Evolutionary conservation across 2,797 vertebrate genomes (phyloP).

Genomic region (Varecia variegata): DNA sequence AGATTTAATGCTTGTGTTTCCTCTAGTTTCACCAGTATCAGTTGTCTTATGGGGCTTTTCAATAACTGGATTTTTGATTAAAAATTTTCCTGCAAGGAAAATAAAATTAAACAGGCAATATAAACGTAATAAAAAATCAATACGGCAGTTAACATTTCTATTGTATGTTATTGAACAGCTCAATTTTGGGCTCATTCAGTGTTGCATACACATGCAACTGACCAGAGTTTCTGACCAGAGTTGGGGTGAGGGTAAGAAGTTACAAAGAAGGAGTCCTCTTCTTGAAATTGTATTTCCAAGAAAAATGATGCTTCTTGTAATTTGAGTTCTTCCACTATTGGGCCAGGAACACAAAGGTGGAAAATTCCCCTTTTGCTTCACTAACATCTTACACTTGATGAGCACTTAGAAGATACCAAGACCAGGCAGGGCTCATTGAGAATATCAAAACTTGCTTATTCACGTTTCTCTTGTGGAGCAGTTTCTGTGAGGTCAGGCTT

Average conservation of each 20-base stretch:
- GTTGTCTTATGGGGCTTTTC: neutral
- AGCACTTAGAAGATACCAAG: neutral
- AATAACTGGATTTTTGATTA: constrained; percentile 59
- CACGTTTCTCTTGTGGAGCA: neutral
- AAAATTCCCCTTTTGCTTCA: neutral
- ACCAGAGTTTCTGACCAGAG: neutral
- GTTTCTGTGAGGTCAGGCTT: neutral
- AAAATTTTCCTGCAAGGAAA: constrained; percentile 60
- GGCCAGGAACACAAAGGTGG: neutral
- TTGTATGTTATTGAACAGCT: constrained; percentile 11
- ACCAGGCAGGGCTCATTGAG: neutral
- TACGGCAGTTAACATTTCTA: constrained; percentile 56
- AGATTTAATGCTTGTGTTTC: constrained; percentile 15
- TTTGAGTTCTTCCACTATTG: neutral
- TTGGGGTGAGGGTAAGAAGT: accelerated
- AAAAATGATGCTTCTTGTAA: neutral
- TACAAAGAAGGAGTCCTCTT: neutral
- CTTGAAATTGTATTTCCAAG: constrained; percentile 1
- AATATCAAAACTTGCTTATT: neutral
- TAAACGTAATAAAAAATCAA: constrained; percentile 74
- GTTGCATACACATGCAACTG: neutral
- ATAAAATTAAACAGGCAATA: constrained; percentile 70
- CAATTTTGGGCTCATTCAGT: neutral
- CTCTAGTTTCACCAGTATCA: neutral
- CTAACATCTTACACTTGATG: neutral